These are phyloP conservation scores for Puma concolor DNA, from an alignment of 2,113 vertebrate genomes.

Conservation along the genomic window DNA sequence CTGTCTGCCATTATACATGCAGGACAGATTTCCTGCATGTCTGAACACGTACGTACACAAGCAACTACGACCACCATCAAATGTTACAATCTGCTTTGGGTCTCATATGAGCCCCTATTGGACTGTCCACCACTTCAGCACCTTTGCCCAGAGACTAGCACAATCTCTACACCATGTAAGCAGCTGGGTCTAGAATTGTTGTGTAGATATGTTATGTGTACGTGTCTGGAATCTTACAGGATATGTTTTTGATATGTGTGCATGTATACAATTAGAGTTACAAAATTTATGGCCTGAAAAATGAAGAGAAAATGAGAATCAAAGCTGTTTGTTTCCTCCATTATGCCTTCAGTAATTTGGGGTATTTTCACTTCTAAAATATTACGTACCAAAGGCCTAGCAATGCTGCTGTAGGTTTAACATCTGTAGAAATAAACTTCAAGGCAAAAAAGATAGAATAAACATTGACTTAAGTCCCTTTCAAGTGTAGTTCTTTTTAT, in stretches of 20 bases:
- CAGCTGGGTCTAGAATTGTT: neutral
- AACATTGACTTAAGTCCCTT: neutral
- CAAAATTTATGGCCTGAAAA: neutral
- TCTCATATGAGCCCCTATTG: neutral
- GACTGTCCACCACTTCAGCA: neutral
- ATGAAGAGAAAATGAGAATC: neutral
- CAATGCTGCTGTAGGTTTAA: neutral
- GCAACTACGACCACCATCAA: neutral
- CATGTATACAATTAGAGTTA: neutral
- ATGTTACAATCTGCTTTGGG: neutral
- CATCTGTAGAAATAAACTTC: neutral
- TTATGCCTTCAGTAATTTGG: neutral
- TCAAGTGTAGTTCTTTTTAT: neutral
- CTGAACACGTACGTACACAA: neutral
- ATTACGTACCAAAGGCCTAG: neutral
- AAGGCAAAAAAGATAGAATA: constrained; percentile 4
- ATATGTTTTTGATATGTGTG: neutral
- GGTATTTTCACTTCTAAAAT: neutral
- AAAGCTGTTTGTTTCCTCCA: neutral
- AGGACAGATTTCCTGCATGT: neutral
- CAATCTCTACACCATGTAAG: neutral
- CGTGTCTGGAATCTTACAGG: neutral
- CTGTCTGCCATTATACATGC: neutral
- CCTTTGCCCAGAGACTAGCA: neutral
- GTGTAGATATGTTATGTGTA: neutral